phyloP scores from a whole-genome alignment of 2,797 vertebrate species.

The Rhinichthys osculus region DNA sequence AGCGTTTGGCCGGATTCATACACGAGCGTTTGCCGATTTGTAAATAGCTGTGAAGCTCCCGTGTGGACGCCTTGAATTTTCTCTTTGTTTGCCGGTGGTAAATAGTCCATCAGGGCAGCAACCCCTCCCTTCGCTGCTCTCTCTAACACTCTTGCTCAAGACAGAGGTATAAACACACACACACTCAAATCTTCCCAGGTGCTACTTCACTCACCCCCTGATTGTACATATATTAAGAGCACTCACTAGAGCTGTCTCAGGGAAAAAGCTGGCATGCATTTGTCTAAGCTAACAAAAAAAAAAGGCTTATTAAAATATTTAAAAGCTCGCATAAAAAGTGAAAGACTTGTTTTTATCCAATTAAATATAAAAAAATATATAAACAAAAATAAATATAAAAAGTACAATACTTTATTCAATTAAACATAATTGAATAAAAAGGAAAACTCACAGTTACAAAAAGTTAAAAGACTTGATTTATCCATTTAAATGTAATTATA shows the following conservation, averaged over 20 bases:
- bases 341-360: constrained; percentile 67
- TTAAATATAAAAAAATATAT: not conserved
- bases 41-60: constrained; percentile 57
- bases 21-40: constrained; percentile 23
- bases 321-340: constrained; percentile 65
- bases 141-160: constrained; percentile 46
- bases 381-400: not conserved
- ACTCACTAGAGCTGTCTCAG: constrained; percentile 70
- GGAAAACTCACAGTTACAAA: not conserved
- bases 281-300: constrained; percentile 70
- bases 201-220: constrained; percentile 61
- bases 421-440: not conserved
- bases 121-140: constrained; percentile 36
- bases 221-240: constrained; percentile 71
- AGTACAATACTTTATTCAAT: not conserved
- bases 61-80: constrained; percentile 58
- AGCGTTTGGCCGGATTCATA: constrained; percentile 37
- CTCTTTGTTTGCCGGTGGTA: constrained; percentile 62
- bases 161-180: constrained; percentile 49
- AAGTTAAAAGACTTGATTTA: not conserved
- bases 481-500: not conserved
- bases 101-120: constrained; percentile 58
- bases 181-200: constrained; percentile 61
- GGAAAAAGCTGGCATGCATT: constrained; percentile 74
- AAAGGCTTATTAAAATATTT: constrained; percentile 63